phyloP scores from a whole-genome alignment of 2,797 vertebrate species.

The Octomys mimax region DNA sequence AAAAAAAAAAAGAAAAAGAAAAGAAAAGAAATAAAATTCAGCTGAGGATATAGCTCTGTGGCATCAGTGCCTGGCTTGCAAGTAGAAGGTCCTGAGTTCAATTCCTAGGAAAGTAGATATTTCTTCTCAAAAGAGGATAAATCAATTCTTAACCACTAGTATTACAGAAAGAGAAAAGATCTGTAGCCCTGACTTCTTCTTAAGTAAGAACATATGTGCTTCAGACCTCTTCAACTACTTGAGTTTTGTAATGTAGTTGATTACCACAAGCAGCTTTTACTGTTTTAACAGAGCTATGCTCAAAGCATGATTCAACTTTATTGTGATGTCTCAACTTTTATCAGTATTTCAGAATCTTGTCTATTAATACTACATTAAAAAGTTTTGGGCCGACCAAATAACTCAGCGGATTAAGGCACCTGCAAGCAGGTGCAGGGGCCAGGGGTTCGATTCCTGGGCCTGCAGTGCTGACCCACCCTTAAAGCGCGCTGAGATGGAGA shows the following conservation, averaged over 20 bases:
- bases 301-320: background rate
- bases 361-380: background rate
- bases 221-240: background rate
- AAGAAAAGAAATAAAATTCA: background rate
- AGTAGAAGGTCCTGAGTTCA: too few relatives aligned
- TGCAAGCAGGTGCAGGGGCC: too few relatives aligned
- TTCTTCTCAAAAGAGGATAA: background rate
- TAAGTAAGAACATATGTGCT: background rate
- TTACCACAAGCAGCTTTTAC: background rate
- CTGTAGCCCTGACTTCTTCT: too few relatives aligned
- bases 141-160: background rate
- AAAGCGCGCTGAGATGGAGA: too few relatives aligned
- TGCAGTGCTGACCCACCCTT: too few relatives aligned
- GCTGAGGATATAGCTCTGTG: too few relatives aligned
- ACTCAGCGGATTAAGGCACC: too few relatives aligned
- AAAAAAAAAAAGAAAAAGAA: too few relatives aligned
- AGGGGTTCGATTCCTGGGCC: too few relatives aligned
- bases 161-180: background rate
- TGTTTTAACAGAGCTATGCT: background rate
- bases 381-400: background rate
- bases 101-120: too few relatives aligned
- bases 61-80: too few relatives aligned
- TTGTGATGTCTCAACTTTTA: background rate
- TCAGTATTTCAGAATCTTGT: background rate
- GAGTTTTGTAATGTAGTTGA: background rate